A percentile compares a stretch with the other conserved stretches of the same genome.
phyloP scores from a whole-genome alignment of 2,113 vertebrate species.

The Murina feae region DNA sequence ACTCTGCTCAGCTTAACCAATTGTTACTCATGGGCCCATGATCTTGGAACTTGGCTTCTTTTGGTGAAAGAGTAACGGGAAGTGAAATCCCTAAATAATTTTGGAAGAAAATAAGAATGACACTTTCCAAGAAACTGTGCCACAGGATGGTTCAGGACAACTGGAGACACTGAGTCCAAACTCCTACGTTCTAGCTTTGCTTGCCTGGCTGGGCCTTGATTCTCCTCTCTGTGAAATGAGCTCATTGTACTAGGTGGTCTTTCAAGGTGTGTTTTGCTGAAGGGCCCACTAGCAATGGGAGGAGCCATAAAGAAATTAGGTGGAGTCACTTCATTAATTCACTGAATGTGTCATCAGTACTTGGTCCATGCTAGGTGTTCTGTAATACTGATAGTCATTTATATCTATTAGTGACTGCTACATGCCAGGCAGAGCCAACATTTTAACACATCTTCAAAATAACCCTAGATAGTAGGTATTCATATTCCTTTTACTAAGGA shows the following conservation, averaged over 20 bases:
- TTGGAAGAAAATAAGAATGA: not conserved
- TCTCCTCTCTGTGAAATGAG: not conserved
- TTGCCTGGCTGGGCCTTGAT: not conserved
- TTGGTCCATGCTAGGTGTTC: not conserved
- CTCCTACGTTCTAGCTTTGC: not conserved
- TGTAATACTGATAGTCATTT: not conserved
- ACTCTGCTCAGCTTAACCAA: slow-evolving; percentile 39
- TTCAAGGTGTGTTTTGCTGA: not conserved
- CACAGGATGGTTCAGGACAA: not conserved
- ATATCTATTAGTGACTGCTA: not conserved
- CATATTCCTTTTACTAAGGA: not conserved
- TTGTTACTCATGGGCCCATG: not conserved
- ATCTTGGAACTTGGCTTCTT: not conserved
- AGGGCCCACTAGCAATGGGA: not conserved
- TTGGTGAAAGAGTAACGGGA: not conserved
- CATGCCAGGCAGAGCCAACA: not conserved
- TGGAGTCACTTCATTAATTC: not conserved
- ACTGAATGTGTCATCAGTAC: not conserved
- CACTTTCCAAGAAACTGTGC: not conserved
- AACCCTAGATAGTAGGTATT: not conserved
- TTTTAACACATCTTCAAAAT: not conserved
- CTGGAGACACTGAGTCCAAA: not conserved
- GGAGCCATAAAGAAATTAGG: not conserved
- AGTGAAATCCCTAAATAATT: slow-evolving; percentile 2
- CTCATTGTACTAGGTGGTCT: not conserved